Conservation (phyloP, 2,113 vertebrate species). For the Phainopepla nitens region DNA sequence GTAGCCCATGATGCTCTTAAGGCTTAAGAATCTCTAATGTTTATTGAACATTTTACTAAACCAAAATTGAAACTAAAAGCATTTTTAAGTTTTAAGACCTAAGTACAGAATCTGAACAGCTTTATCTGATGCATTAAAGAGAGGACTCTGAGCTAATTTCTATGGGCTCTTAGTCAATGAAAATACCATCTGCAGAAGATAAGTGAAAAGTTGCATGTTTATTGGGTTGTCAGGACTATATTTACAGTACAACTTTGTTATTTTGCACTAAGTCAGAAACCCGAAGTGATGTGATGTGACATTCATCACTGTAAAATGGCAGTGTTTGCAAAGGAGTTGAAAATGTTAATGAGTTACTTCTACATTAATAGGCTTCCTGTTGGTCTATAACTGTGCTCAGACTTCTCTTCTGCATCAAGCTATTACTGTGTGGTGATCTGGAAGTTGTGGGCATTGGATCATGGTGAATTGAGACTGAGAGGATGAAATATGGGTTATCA, state of each 20-base stretch:
- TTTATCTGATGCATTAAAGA: background rate
- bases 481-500: background rate
- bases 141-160: background rate
- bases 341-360: background rate
- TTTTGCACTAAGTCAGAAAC: background rate
- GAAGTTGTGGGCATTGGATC: background rate
- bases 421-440: background rate
- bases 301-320: background rate
- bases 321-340: background rate
- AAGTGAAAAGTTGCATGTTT: background rate
- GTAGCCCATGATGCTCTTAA: background rate
- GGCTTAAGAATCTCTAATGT: background rate
- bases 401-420: background rate
- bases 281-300: background rate
- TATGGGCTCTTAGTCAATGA: background rate
- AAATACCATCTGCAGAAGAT: background rate
- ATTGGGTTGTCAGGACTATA: background rate
- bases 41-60: background rate
- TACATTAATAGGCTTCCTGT: background rate
- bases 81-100: background rate
- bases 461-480: background rate
- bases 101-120: background rate
- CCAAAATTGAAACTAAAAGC: background rate
- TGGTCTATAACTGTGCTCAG: background rate
- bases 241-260: background rate